Base-by-base conservation (phyloP, 2,113 vertebrate genomes). In the Aplodontia rufa region DNA sequence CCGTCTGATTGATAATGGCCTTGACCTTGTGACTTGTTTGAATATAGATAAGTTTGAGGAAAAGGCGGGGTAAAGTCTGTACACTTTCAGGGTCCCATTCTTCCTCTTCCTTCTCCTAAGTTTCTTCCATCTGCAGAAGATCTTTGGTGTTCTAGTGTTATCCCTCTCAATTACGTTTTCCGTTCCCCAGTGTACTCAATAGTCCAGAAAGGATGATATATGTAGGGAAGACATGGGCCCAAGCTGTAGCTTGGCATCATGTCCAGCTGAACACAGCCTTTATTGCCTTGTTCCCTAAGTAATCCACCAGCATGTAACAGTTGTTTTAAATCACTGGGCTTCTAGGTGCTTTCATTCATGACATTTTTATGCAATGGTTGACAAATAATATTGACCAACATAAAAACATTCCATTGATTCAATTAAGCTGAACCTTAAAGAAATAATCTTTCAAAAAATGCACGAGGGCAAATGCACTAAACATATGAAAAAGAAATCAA, bases 1-100 rank as follows among this genome's bases (percentile, higher is more conserved):
- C 19, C n/a, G 2, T 0, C 30, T 3, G 8, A 13, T 0, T 14
- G 9, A 69, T 68, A 19, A 37, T 55, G 37, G 1, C 30, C 17
- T 68, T 87, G 4, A 79, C 13, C 2, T 32, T 60, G 30, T 75
- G 26, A 82, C 2, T 78, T 66, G 13, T 87, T 51, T 66, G 26
- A 51, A 3, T 28, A 71, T 8, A 68, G 8, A 3, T 12, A 37
- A 2, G 1, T 30, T 4, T 76, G 19, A 74, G 6, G 6, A 53
- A 86, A 66, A 86, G 10, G 7, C 10, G 53, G 8, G 45, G 7
- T 30, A 45, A 6, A 87, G 76, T 3, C 16, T 62, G 26, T 72
- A 51, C 11, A 24, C 12, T 6, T 37, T 20, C 51, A 62, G 7
- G 42, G 8, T 55, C 45, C 14, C 5, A 5, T 37, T 0, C 55